Evolutionary conservation across 2,888 invertebrate species (phyloP).

Genomic region (Mellilla xanthometata): DNA sequence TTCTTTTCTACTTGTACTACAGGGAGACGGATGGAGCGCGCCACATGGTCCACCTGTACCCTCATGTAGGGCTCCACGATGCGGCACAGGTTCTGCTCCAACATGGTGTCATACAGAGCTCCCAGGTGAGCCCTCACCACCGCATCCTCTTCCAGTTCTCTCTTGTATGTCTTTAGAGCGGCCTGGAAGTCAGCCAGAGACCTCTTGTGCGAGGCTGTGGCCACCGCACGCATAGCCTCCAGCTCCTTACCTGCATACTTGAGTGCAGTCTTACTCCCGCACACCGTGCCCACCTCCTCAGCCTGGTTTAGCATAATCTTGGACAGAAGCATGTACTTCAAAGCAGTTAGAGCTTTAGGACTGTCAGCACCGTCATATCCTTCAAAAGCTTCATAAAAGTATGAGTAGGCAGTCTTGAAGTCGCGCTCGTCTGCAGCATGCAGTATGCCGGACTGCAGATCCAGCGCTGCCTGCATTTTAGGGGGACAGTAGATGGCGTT

Average conservation of each 20-base stretch:
- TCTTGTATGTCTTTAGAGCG: slow-evolving; percentile 92
- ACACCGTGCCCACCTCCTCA: slow-evolving; percentile 97
- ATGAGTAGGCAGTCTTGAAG: slow-evolving; percentile 99
- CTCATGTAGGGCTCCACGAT: slow-evolving; percentile 99
- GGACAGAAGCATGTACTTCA: slow-evolving; percentile 99
- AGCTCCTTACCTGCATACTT: slow-evolving; percentile 98
- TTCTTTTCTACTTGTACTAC: slow-evolving; percentile 98
- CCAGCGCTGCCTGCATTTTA: slow-evolving; percentile 98
- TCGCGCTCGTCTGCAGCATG: slow-evolving; percentile 99
- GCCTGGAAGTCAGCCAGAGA: slow-evolving; percentile 98
- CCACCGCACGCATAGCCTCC: slow-evolving; percentile 99
- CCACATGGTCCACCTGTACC: slow-evolving; percentile 97
- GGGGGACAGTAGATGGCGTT: slow-evolving; percentile 99
- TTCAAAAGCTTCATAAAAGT: slow-evolving; percentile 99
- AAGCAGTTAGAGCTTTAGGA: slow-evolving; percentile 94
- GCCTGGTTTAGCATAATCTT: slow-evolving; percentile 99
- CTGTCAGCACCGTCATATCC: slow-evolving; percentile 98
- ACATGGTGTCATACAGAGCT: slow-evolving; percentile 98
- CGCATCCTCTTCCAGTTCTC: slow-evolving; percentile 96
- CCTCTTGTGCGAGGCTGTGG: slow-evolving; percentile 97
- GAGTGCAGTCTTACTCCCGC: slow-evolving; percentile 97
- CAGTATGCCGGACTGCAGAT: slow-evolving; percentile 98
- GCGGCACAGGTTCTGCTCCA: slow-evolving; percentile 99
- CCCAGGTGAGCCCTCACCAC: slow-evolving; percentile 98
- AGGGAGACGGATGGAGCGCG: slow-evolving; percentile 94